Evolutionary conservation across 2,888 invertebrate species (phyloP).

Genomic region (Sesamia inferens): DNA sequence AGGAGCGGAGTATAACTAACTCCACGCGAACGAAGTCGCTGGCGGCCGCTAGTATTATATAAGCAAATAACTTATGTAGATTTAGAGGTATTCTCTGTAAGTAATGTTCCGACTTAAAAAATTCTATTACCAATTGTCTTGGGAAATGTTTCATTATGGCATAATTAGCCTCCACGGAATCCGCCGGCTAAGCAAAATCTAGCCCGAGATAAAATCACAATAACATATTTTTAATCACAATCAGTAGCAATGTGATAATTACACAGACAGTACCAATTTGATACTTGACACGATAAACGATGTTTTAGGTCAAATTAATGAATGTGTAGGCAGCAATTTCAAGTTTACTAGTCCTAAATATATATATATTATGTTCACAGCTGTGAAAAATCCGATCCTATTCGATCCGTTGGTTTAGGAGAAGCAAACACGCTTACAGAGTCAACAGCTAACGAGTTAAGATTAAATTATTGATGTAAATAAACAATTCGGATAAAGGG

Average conservation of each 20-base stretch:
- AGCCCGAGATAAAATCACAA: neutral
- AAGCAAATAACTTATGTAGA: too few species aligned
- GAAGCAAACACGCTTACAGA: constrained; percentile 36
- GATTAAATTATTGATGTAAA: constrained; percentile 38
- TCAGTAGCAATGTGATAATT: neutral
- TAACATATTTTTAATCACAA: neutral
- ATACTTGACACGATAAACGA: constrained; percentile 23
- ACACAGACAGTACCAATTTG: neutral
- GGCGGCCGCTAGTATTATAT: too few species aligned
- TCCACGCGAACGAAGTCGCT: too few species aligned
- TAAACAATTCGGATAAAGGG: constrained; percentile 17
- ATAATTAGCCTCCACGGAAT: neutral
- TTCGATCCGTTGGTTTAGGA: constrained; percentile 64
- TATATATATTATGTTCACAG: constrained; percentile 62
- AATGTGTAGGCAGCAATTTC: constrained; percentile 73
- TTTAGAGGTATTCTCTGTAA: too few species aligned
- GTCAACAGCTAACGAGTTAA: constrained; percentile 41
- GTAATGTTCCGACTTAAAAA: neutral
- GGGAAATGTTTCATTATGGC: neutral
- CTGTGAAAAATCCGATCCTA: constrained; percentile 57
- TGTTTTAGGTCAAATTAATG: constrained; percentile 45
- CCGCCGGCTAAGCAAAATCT: neutral
- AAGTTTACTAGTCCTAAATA: constrained; percentile 83
- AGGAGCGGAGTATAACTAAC: too few species aligned
- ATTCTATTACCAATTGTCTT: neutral